A percentile compares a stretch with the other conserved stretches of the same genome.
phyloP scores from a whole-genome alignment of 2,113 vertebrate genomes.

The Bufo bufo region DNA sequence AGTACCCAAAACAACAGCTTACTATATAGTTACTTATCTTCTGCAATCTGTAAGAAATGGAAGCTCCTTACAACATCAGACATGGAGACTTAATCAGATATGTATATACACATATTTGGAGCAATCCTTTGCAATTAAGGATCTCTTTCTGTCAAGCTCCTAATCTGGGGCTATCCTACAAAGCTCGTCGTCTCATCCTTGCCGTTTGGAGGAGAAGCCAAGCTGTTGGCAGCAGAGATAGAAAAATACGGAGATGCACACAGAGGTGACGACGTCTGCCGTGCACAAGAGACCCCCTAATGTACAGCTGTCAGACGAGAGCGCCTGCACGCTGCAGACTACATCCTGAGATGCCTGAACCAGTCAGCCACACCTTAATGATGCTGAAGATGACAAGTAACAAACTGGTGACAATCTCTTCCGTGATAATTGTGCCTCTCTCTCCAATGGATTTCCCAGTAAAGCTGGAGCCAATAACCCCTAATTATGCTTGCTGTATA shows the following conservation, averaged over 20 bases:
- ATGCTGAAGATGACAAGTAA: neutral
- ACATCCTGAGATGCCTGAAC: neutral
- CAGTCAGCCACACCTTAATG: neutral
- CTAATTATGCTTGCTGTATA: constrained; percentile 12
- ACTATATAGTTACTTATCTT: too few species aligned
- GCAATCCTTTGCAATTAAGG: constrained; percentile 54
- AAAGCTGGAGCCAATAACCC: constrained; percentile 17
- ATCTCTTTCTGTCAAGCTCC: constrained; percentile 62
- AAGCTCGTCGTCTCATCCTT: constrained; percentile 35
- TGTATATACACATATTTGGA: constrained; percentile 45
- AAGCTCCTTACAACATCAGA: too few species aligned
- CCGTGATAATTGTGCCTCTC: neutral
- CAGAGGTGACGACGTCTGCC: too few species aligned
- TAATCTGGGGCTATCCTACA: constrained; percentile 56
- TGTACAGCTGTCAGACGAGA: neutral
- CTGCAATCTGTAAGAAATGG: too few species aligned
- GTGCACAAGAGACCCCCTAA: too few species aligned
- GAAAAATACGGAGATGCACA: neutral
- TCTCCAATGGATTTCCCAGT: constrained; percentile 1
- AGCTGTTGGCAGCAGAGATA: neutral
- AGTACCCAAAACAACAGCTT: too few species aligned
- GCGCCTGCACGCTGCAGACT: too few species aligned
- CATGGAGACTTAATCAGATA: neutral
- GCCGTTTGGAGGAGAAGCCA: neutral
- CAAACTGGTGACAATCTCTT: constrained; percentile 1